These are phyloP conservation scores for Cryptomyrus ogoouensis DNA, from an alignment of 2,113 vertebrate genomes.

Conservation along the genomic window DNA sequence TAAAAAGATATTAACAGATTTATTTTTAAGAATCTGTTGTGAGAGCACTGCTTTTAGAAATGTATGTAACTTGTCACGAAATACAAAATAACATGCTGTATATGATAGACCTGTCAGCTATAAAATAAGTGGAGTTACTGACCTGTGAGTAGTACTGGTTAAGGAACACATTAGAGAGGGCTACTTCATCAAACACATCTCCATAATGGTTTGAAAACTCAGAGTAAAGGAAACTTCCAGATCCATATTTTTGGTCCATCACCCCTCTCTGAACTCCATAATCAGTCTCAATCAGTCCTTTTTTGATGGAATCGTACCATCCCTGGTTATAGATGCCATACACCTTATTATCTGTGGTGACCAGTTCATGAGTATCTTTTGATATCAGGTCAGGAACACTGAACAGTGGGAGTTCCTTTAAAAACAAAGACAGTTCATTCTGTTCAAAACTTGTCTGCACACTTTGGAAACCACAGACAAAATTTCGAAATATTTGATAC, in stretches of 20 bases:
- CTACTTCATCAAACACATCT: slow-evolving; percentile 37
- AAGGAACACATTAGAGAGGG: slow-evolving; percentile 43
- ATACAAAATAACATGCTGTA: not conserved
- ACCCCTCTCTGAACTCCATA: not conserved
- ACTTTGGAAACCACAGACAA: not conserved
- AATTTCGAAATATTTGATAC: not conserved
- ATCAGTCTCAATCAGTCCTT: not conserved
- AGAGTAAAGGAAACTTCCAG: not conserved
- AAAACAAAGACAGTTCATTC: slow-evolving; percentile 3
- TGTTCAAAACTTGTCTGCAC: not conserved
- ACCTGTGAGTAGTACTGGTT: slow-evolving; percentile 54
- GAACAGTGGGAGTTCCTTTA: slow-evolving; percentile 48
- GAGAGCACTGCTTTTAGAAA: not conserved
- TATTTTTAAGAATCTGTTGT: not conserved
- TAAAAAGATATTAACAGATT: not conserved
- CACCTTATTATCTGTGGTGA: not conserved
- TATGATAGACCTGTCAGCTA: not conserved
- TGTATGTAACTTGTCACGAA: not conserved
- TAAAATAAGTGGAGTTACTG: slow-evolving; percentile 18
- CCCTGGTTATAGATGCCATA: not conserved
- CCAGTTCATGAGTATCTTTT: not conserved
- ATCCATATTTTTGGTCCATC: not conserved
- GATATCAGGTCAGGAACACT: slow-evolving; percentile 23
- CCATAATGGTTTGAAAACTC: slow-evolving; percentile 22
- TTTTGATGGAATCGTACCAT: not conserved